These are phyloP conservation scores for Gymnothorax reevesii DNA, from an alignment of 2,797 vertebrate genomes.

Conservation along the genomic window DNA sequence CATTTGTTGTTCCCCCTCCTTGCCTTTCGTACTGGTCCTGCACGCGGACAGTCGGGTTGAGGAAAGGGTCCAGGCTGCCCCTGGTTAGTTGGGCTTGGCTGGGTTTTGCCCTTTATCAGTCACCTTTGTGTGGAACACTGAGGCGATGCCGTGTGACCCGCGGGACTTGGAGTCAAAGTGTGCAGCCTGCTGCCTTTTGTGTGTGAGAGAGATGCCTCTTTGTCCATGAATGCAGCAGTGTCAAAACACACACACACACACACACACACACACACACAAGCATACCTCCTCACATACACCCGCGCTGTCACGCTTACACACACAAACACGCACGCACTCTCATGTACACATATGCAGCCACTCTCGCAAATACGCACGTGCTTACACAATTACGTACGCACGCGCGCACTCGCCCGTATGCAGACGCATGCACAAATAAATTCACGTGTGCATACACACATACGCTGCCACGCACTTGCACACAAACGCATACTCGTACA, in stretches of 20 bases:
- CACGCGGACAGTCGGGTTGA: not conserved
- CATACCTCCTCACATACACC: not conserved
- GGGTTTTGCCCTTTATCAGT: conserved; percentile 32
- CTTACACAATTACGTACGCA: not conserved
- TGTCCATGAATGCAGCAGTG: conserved; percentile 29
- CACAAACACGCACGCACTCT: conserved; percentile 16
- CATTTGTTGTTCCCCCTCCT: not conserved
- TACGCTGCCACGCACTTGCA: conserved; percentile 14
- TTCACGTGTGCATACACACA: not conserved
- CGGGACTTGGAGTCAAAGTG: conserved; percentile 70
- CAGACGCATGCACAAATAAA: conserved; percentile 11
- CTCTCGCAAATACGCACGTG: no score
- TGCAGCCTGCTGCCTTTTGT: conserved; percentile 64
- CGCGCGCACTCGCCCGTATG: conserved; percentile 2
- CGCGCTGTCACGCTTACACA: not conserved
- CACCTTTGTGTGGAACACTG: conserved; percentile 54
- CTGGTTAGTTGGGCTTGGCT: not conserved
- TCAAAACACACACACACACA: conserved; percentile 14
- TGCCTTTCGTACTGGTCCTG: no score
- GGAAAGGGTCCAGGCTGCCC: not conserved
- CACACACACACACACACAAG: conserved; percentile 17
- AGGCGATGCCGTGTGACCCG: conserved; percentile 51
- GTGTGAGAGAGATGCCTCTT: conserved; percentile 66
- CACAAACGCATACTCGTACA: not conserved
- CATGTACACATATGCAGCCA: not conserved